These are phyloP conservation scores for Noturus placidus DNA, from an alignment of 2,113 vertebrate genomes.

Conservation along the genomic window DNA sequence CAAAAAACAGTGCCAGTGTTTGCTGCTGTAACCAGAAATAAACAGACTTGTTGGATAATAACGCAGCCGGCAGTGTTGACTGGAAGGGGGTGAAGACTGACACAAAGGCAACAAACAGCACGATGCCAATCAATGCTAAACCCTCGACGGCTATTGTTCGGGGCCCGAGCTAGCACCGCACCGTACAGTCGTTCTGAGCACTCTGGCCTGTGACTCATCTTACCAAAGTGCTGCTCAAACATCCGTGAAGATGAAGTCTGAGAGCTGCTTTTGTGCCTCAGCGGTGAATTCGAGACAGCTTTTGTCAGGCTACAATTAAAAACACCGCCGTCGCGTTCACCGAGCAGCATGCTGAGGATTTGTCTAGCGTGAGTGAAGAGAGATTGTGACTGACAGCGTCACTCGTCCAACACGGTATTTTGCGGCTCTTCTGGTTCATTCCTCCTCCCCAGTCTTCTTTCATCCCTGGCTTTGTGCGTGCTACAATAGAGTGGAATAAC, in stretches of 20 bases:
- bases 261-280: slow-evolving; percentile 54
- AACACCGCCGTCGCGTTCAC: slow-evolving; percentile 56
- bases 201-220: slow-evolving; percentile 50
- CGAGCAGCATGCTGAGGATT: slow-evolving; percentile 60
- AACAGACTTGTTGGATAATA: slow-evolving; percentile 32
- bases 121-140: slow-evolving; percentile 40
- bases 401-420: slow-evolving; percentile 58
- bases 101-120: slow-evolving; percentile 36
- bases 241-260: slow-evolving; percentile 46
- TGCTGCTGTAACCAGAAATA: slow-evolving; percentile 5
- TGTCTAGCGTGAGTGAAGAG: slow-evolving; percentile 59
- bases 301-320: slow-evolving; percentile 67
- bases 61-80: slow-evolving; percentile 21
- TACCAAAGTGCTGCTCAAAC: slow-evolving; percentile 44
- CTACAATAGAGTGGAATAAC: slow-evolving; percentile 70
- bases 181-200: slow-evolving; percentile 31
- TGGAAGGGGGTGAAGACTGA: slow-evolving; percentile 38
- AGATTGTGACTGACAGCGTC: slow-evolving; percentile 72
- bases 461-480: slow-evolving; percentile 69
- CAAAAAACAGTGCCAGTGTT: neutral
- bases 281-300: slow-evolving; percentile 54
- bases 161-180: slow-evolving; percentile 20
- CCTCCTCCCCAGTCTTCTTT: slow-evolving; percentile 62
- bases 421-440: slow-evolving; percentile 34
- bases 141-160: slow-evolving; percentile 43